Evolutionary conservation across 2,888 invertebrate species (phyloP), one percentile per base, ranked within the genome.

Genomic region (Catocala sponsa): DNA sequence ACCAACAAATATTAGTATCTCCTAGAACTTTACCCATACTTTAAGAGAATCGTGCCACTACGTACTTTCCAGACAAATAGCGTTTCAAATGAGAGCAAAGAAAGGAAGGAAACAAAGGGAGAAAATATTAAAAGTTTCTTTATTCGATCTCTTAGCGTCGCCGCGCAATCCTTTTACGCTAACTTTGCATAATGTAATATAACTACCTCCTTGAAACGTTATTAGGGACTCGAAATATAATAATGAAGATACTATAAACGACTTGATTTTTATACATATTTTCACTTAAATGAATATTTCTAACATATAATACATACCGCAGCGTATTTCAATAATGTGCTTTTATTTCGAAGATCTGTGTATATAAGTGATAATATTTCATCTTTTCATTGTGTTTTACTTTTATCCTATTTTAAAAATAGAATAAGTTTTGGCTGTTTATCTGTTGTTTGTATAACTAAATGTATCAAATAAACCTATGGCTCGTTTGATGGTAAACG

Each of bases 101-200:
- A 78, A 79, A 78, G 66, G 63, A 60, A 78, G 74, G 70, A 78
- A 80, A 72, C 74, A 76, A 78, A 77, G 69, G 71, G 60, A 74
- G 83, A 85, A 85, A 86, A 87, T 85, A 88, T 87, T 84, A 87
- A 88, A 89, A 90, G 82, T 89, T 89, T 82, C 81, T 81, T 86
- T 85, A 87, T 88, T 86, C 84, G 83, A 86, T 88, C 81, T 79
- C 74, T 78, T 78, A 75, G 74, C 72, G 74, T 59, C 75, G 74
- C 55, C 79, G 72, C 76, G 72, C 79, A 86, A 90, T 87, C 87
- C 86, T 84, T 88, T 85, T 77, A 64, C 70, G 78, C 76, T 76
- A 85, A 88, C 87, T 89, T 90, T 86, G 76, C 82, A 85, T 87
- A 83, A 83, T 85, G 84, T 79, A 79, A 84, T 80, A 80, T 55